Conservation (phyloP, 2,113 vertebrate species). For the Capreolus pygargus region DNA sequence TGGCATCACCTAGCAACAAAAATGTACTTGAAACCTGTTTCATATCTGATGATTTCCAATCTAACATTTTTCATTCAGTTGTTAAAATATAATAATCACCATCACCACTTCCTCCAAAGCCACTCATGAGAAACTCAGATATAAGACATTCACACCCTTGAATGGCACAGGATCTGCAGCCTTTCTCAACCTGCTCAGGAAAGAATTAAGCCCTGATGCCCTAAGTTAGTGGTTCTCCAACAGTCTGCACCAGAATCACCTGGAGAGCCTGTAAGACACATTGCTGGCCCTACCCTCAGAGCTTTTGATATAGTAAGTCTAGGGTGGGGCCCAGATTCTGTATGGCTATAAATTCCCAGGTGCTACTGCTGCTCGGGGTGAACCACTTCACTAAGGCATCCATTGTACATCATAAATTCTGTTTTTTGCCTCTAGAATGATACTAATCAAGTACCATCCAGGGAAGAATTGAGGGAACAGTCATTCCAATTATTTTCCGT, state of each 20-base stretch:
- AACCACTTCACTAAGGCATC: constrained; percentile 1
- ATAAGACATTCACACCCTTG: neutral
- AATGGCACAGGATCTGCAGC: constrained; percentile 17
- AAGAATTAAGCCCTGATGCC: neutral
- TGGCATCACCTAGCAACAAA: neutral
- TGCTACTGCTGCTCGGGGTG: neutral
- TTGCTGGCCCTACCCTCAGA: neutral
- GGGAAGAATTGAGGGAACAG: neutral
- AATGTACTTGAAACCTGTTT: neutral
- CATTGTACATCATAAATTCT: neutral
- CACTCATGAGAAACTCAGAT: neutral
- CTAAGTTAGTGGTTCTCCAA: constrained; percentile 8
- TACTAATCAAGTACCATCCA: neutral
- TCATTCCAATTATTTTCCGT: neutral
- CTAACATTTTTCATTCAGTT: constrained; percentile 18
- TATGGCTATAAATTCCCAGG: neutral
- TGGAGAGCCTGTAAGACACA: neutral
- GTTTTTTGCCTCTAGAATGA: neutral
- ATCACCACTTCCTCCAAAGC: neutral
- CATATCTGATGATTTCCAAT: constrained; percentile 20
- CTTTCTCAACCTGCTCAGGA: constrained; percentile 28
- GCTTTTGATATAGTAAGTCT: neutral
- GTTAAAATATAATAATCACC: neutral
- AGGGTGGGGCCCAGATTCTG: neutral
- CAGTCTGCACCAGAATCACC: neutral